phyloP scores from a whole-genome alignment of 2,888 invertebrate genomes.

The Drosophila gaucha region DNA sequence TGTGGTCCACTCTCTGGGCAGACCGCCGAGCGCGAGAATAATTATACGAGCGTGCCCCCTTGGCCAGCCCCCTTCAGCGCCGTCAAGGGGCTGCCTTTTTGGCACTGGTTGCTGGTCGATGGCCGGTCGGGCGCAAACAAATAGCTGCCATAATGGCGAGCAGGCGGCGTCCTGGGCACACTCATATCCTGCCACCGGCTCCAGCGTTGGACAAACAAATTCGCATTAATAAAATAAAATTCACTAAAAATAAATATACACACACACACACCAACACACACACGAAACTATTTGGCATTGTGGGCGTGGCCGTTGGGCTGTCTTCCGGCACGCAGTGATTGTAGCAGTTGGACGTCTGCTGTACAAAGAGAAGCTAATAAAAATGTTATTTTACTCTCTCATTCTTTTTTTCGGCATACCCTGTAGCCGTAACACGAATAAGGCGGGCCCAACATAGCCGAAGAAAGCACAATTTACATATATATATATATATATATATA shows the following conservation, averaged over 20 bases:
- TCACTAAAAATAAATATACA: constrained; percentile 11
- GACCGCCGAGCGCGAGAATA: constrained; percentile 75
- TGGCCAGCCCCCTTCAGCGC: constrained; percentile 12
- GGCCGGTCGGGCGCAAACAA: constrained; percentile 54
- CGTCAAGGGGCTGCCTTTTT: constrained; percentile 1
- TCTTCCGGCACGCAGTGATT: constrained; percentile 15
- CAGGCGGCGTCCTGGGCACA: constrained; percentile 43
- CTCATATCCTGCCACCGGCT: constrained; percentile 26
- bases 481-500: not conserved
- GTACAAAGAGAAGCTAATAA: constrained; percentile 55
- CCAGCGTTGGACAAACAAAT: constrained; percentile 48
- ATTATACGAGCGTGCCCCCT: constrained; percentile 62
- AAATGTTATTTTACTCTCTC: constrained; percentile 15
- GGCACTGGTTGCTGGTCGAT: constrained; percentile 9
- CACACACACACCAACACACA: constrained; percentile 1
- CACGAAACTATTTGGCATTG: constrained; percentile 57
- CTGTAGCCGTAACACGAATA: not conserved
- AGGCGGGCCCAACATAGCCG: not conserved
- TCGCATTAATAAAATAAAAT: constrained; percentile 71
- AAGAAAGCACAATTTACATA: not conserved
- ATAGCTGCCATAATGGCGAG: constrained; percentile 71
- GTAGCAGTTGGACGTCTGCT: constrained; percentile 20
- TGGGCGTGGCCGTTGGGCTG: constrained; percentile 46
- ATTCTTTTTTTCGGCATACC: constrained; percentile 11
- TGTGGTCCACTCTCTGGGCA: constrained; percentile 58